These are phyloP conservation scores for Petrolisthes manimaculis DNA, from an alignment of 2,888 invertebrate genomes.

Conservation along the genomic window DNA sequence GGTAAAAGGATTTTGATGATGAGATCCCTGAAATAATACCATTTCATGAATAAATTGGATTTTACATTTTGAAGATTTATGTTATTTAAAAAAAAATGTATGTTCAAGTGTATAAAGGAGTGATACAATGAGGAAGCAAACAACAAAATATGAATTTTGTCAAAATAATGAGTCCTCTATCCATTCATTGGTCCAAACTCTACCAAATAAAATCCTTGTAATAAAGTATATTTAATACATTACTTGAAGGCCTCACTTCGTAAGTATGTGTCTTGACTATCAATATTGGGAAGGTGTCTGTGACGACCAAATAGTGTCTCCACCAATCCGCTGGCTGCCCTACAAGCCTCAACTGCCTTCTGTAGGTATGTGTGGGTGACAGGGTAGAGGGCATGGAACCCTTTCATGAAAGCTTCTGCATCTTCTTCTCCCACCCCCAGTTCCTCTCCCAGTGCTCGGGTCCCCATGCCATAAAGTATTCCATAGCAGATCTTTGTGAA, in stretches of 20 bases:
- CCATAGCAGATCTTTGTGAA: constrained; percentile 87
- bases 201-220: background rate
- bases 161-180: too few relatives aligned
- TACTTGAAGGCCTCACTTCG: constrained; percentile 74
- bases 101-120: too few relatives aligned
- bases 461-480: constrained; percentile 97
- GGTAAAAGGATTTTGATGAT: too few relatives aligned
- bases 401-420: constrained; percentile 76
- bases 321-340: constrained; percentile 79
- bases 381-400: constrained; percentile 85
- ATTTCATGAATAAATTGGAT: too few relatives aligned
- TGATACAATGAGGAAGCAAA: too few relatives aligned
- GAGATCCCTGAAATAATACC: too few relatives aligned
- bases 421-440: constrained; percentile 83
- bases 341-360: constrained; percentile 76
- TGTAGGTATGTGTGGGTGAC: constrained; percentile 70
- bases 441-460: constrained; percentile 82
- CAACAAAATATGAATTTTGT: too few relatives aligned
- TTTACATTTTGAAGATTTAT: too few relatives aligned
- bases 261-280: constrained; percentile 74
- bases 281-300: constrained; percentile 83
- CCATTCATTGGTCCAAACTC: too few relatives aligned
- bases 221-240: background rate
- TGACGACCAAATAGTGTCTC: constrained; percentile 85
- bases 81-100: too few relatives aligned